Base-by-base conservation (phyloP, 2,888 invertebrate species). In the Busseola fusca region DNA sequence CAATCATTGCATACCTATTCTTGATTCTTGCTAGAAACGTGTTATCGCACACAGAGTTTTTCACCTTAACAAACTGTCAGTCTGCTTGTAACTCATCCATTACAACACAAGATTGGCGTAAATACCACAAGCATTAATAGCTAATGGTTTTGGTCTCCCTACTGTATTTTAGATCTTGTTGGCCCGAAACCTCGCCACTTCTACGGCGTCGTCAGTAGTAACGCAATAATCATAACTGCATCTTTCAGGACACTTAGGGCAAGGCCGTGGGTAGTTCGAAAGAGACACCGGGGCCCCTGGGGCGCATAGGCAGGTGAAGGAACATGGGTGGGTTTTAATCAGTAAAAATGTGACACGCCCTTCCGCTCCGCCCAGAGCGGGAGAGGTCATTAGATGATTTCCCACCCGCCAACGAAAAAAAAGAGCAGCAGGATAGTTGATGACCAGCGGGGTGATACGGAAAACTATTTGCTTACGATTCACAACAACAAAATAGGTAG, bases 111-210 rank as follows among this genome's bases (percentile, higher is more conserved):
- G 30, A 54, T 50, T 57, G 27, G 16, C 63, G 45, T 64, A 65
- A 78, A 81, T 78, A 78, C 40, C 34, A 57, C 1, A 37, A 58
- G n/a, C 40, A 78, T 66, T 70, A 81, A 58, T 45, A n/a, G 63
- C 27, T 59, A 59, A 75, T 45, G 30, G n/a, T 56, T 48, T 12
- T 81, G 1, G 45, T 63, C 21, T 42, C n/a, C n/a, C n/a, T n/a
- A 52, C 52, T 14, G 25, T 25, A 25, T 14, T 25, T 52, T 25
- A 25, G 52, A 54, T 27, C 16, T 27, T 54, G 3, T 54, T 27
- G 25, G 6, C 52, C 52, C 2, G 6, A 52, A 52, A 6, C 52
- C 25, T 52, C 25, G 52, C 52, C 6, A 14, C 52, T 14, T 52
- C 2, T 1, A 25, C 25, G 14, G 52, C 1, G 14, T 14, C 14